Evolutionary conservation across 2,113 vertebrate species (phyloP), one percentile per base, ranked within the genome.

Genomic region (Danionella cerebrum): DNA sequence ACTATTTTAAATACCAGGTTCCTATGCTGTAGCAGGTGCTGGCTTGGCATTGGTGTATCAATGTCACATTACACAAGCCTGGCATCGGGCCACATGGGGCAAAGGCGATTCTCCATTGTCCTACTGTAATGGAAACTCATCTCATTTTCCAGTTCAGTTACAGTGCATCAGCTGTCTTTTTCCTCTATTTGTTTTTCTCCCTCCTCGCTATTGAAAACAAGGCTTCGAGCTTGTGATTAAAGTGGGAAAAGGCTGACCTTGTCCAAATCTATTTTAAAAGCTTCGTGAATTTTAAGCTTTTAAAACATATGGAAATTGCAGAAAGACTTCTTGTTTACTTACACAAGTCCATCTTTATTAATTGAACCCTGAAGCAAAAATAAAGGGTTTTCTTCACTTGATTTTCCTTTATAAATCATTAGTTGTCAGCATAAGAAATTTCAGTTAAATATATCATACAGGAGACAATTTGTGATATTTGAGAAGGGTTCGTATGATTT

Each of bases 61-160:
- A 48, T 33, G 29, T 33, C 41, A 42, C 38, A 24, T 67, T 54
- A 62, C 33, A 21, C 21, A 36, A 19, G 21, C 21, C 19, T 54
- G 39, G 10, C 38, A 29, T 60, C 14, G 29, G 16, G 54, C 31
- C 27, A 53, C 52, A 25, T 72, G 62, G 55, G n/a, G 5, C 63
- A 52, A 72, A 72, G 63, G 63, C 44, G 27, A 25, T 13, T 42
- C 18, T 59, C 25, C 29, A 67, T 60, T 60, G 57, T 27, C 22
- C 8, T 10, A 10, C n/a, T 18, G 38, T 42, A 60, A 60, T 60
- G 57, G 57, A 60, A 60, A 44, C 54, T 39, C 54, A n/a, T 57
- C 19, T 38, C 35, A 6, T 39, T 24, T 57, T 24, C 19, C 24
- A 13, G n/a, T 44, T 42, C 2, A 14, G 8, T 27, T 29, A 59